Percentiles rank a stretch among this genome's conserved stretches.
Conservation (phyloP, 2,113 vertebrate genomes). For the Hiodon alosoides region DNA sequence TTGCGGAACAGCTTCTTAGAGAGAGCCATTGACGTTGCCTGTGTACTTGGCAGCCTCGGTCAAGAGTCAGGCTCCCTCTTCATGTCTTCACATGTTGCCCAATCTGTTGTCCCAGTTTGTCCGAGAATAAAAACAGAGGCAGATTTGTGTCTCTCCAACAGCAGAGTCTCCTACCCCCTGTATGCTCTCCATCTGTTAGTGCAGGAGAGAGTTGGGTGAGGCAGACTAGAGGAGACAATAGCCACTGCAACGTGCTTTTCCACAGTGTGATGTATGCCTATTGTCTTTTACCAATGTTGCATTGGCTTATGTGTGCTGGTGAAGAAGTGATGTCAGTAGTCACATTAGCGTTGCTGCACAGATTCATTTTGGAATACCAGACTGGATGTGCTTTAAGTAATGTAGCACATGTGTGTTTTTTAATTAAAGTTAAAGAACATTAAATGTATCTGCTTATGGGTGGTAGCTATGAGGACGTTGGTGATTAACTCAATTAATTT, state of each 20-base stretch:
- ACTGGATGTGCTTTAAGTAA: too few species aligned
- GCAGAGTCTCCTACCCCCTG: slow-evolving; percentile 3
- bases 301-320: neutral
- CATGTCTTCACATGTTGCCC: neutral
- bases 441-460: too few species aligned
- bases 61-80: neutral
- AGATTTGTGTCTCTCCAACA: neutral
- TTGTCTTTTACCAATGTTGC: neutral
- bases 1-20: neutral
- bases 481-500: too few species aligned
- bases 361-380: too few species aligned
- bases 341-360: too few species aligned
- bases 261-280: neutral
- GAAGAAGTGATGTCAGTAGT: too few species aligned
- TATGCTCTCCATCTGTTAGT: slow-evolving; percentile 6
- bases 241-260: neutral
- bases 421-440: too few species aligned
- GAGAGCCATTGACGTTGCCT: neutral
- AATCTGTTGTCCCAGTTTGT: neutral
- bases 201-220: too few species aligned
- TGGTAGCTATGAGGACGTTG: too few species aligned
- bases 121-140: neutral
- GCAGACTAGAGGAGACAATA: neutral
- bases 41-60: neutral
- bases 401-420: too few species aligned